Conservation (phyloP, 2,888 invertebrate genomes). For the Scelioninae gen. 1 region DNA sequence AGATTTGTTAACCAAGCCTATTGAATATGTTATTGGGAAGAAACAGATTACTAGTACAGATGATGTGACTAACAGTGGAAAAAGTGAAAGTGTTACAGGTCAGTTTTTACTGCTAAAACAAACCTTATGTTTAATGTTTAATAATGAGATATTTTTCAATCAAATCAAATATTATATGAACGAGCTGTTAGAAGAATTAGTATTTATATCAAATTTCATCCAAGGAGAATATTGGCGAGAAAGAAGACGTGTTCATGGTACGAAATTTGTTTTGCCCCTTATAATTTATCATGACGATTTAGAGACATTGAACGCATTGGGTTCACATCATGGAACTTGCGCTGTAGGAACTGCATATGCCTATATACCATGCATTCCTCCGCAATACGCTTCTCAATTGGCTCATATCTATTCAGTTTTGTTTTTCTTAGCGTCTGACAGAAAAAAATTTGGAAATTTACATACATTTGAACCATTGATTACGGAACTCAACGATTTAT, state of each 20-base stretch:
- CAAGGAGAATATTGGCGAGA: conserved; percentile 51
- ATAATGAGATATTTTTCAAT: conserved; percentile 20
- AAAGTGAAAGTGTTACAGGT: conserved; percentile 13
- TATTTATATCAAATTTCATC: conserved; percentile 38
- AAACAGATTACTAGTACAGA: neutral
- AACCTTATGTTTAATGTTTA: conserved; percentile 32
- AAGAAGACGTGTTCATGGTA: conserved; percentile 5
- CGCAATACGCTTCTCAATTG: conserved; percentile 33
- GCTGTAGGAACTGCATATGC: conserved; percentile 32
- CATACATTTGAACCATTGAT: conserved; percentile 32
- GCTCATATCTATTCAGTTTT: conserved; percentile 40
- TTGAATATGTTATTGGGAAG: conserved; percentile 38
- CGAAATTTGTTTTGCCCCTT: conserved; percentile 29
- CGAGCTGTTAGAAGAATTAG: conserved; percentile 28
- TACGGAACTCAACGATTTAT: conserved; percentile 41
- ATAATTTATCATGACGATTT: conserved; percentile 19
- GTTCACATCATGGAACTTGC: conserved; percentile 46
- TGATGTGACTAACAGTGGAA: neutral
- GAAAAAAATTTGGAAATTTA: conserved; percentile 58
- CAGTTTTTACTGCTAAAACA: conserved; percentile 40
- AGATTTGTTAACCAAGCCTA: conserved; percentile 22
- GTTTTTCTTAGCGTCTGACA: conserved; percentile 22
- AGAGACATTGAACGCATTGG: conserved; percentile 20
- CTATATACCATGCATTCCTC: conserved; percentile 26
- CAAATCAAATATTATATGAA: conserved; percentile 10